Percentiles rank a stretch among this genome's conserved stretches.
These are phyloP conservation scores for Drosophila virilis DNA, from an alignment of 1,140 invertebrate genomes.

Conservation along the genomic window DNA sequence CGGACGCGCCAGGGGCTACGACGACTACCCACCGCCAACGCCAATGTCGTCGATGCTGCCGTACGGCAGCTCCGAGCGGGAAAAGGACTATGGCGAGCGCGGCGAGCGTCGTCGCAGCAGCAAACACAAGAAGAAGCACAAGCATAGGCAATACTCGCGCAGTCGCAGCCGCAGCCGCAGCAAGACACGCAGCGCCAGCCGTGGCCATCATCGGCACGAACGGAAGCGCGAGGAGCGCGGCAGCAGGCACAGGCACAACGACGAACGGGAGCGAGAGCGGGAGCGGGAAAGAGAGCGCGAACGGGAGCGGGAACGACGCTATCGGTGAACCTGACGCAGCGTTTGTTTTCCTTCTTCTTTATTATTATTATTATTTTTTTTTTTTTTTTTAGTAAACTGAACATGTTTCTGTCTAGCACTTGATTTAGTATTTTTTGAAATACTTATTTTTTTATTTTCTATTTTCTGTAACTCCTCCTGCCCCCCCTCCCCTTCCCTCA, in stretches of 20 bases:
- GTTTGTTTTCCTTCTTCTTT: slow-evolving; percentile 6
- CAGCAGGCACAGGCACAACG: slow-evolving; percentile 56
- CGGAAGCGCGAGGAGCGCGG: slow-evolving; percentile 54
- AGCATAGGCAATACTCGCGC: slow-evolving; percentile 72
- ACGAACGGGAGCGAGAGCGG: slow-evolving; percentile 52
- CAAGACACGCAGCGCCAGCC: slow-evolving; percentile 40
- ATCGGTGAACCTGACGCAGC: slow-evolving; percentile 49
- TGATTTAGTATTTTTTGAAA: slow-evolving; percentile 36
- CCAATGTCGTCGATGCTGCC: slow-evolving; percentile 26
- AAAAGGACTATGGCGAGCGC: slow-evolving; percentile 43
- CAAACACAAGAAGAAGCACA: slow-evolving; percentile 82
- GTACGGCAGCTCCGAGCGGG: slow-evolving; percentile 37
- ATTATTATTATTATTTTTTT: not conserved
- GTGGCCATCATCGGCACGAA: slow-evolving; percentile 18
- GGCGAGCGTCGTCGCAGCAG: slow-evolving; percentile 62
- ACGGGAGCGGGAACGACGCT: slow-evolving; percentile 53
- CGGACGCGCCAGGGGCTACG: slow-evolving; percentile 58
- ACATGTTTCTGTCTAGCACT: slow-evolving; percentile 20
- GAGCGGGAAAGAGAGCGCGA: slow-evolving; percentile 23
- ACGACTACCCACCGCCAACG: slow-evolving; percentile 60
- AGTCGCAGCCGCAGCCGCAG: slow-evolving; percentile 72
- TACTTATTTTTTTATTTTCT: slow-evolving; percentile 10
- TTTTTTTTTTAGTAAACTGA: slow-evolving; percentile 6
- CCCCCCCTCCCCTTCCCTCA: not conserved
- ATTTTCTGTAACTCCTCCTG: slow-evolving; percentile 13